phyloP scores from a whole-genome alignment of 2,797 vertebrate species.

The Semaprochilodus insignis region DNA sequence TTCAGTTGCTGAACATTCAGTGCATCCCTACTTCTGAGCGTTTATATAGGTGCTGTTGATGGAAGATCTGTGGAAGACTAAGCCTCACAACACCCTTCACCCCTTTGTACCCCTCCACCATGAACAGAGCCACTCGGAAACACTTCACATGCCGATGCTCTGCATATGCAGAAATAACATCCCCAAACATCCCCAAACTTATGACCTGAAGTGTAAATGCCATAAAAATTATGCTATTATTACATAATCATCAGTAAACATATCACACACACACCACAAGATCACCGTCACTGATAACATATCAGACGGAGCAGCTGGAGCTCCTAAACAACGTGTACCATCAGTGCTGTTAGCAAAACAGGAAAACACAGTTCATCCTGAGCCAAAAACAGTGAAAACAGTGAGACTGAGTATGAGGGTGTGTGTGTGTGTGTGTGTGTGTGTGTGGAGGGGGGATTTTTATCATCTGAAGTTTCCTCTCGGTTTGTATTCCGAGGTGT shows the following conservation, averaged over 20 bases:
- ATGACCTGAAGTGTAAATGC: background rate
- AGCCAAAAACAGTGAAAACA: background rate
- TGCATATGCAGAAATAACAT: background rate
- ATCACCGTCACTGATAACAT: background rate
- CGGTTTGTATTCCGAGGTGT: background rate
- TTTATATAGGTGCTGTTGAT: too few relatives aligned
- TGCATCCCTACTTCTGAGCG: too few relatives aligned
- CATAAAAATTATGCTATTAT: background rate
- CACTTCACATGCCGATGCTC: too few relatives aligned
- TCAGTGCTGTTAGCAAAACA: background rate
- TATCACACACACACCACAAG: background rate
- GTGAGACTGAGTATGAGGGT: background rate
- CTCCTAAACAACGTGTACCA: background rate
- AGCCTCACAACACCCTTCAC: too few relatives aligned
- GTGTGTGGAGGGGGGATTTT: background rate
- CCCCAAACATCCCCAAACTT: background rate
- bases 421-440: constrained; percentile 16
- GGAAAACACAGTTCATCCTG: background rate
- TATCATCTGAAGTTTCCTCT: background rate
- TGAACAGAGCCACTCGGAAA: too few relatives aligned
- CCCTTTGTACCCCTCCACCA: too few relatives aligned
- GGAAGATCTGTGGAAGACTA: too few relatives aligned
- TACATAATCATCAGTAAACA: background rate
- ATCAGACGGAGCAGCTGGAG: background rate
- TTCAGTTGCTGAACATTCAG: too few relatives aligned